phyloP scores from a whole-genome alignment of 2,888 invertebrate genomes.

The Drosophila longiperda region DNA sequence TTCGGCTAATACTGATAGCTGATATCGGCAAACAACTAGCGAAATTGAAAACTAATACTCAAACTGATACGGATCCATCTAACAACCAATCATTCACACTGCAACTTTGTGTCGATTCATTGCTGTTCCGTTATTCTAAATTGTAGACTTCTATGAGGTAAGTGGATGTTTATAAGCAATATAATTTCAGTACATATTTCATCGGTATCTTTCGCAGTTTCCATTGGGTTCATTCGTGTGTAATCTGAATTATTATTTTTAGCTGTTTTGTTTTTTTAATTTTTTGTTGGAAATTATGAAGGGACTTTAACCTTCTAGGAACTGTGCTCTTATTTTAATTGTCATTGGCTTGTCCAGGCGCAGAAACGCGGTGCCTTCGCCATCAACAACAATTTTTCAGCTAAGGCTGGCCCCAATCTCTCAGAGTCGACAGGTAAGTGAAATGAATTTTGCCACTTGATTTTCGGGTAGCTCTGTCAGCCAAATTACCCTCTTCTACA shows the following conservation, averaged over 20 bases:
- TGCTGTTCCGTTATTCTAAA: constrained; percentile 27
- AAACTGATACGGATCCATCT: constrained; percentile 7
- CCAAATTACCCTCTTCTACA: constrained; percentile 15
- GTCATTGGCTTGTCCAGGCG: constrained; percentile 1
- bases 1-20: not conserved
- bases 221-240: constrained; percentile 41
- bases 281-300: constrained; percentile 13
- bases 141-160: constrained; percentile 40
- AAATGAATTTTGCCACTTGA: constrained; percentile 50
- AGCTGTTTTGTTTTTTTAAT: not conserved
- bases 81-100: constrained; percentile 7
- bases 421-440: constrained; percentile 60
- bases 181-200: not conserved
- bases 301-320: constrained; percentile 10
- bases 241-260: constrained; percentile 19
- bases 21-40: not conserved
- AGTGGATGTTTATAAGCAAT: not conserved
- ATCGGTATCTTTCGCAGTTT: constrained; percentile 29
- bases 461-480: constrained; percentile 38
- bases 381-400: not conserved
- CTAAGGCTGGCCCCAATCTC: constrained; percentile 35
- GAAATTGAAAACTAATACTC: constrained; percentile 1
- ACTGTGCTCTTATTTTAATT: constrained; percentile 11
- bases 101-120: constrained; percentile 20
- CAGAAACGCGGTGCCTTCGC: not conserved